These are phyloP conservation scores for Aleiodes alternator DNA, from an alignment of 2,888 invertebrate species.

Conservation along the genomic window DNA sequence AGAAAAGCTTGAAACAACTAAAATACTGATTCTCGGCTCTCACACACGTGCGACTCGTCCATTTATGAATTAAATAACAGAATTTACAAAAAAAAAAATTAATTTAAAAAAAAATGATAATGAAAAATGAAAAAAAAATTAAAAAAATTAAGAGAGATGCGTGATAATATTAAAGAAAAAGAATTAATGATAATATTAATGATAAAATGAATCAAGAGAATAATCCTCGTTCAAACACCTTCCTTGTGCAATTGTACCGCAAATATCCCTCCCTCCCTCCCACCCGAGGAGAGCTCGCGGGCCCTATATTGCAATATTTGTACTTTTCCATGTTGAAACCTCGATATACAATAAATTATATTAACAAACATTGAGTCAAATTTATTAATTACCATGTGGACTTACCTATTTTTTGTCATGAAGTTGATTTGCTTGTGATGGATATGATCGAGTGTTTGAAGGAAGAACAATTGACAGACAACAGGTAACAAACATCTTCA, in stretches of 20 bases:
- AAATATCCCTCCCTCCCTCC: conserved; percentile 72
- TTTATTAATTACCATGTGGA: no score
- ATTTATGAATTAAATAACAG: conserved; percentile 40
- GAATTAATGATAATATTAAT: conserved; percentile 28
- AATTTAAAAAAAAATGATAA: background rate
- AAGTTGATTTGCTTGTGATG: no score
- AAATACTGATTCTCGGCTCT: conserved; percentile 52
- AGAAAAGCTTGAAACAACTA: conserved; percentile 20
- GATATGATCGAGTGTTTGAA: no score
- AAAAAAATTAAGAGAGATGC: conserved; percentile 44
- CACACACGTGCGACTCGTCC: conserved; percentile 56
- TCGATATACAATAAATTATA: conserved; percentile 76
- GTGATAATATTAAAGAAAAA: conserved; percentile 34
- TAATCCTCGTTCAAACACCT: conserved; percentile 47
- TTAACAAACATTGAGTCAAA: conserved; percentile 71
- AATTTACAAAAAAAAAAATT: conserved; percentile 42
- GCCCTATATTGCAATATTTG: conserved; percentile 76
- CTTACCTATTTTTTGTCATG: no score
- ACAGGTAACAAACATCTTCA: no score
- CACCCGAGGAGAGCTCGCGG: conserved; percentile 74
- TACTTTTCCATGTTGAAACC: conserved; percentile 76
- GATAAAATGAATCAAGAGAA: conserved; percentile 33
- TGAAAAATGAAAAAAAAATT: conserved; percentile 37
- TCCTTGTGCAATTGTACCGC: conserved; percentile 58
- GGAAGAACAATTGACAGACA: no score